Base-by-base conservation (phyloP, 2,888 invertebrate genomes). In the Amphiduros pacificus region DNA sequence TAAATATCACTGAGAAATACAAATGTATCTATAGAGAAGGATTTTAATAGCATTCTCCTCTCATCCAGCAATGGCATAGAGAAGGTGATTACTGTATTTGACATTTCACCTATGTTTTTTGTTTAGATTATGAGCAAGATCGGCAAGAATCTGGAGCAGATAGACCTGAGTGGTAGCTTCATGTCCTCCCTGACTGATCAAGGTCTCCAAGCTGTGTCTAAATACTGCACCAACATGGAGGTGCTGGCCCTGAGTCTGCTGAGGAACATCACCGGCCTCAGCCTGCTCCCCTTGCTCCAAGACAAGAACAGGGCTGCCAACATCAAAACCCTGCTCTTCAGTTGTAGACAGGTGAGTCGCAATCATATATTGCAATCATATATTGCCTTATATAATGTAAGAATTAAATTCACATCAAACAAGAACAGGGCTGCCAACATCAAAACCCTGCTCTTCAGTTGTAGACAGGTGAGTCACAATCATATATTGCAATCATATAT, bases 91-190 rank as follows among this genome's bases (percentile, higher is more conserved):
- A n/a, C n/a, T n/a, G n/a, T n/a, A n/a, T n/a, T n/a, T n/a, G n/a
- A n/a, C n/a, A n/a, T n/a, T n/a, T n/a, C n/a, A 44, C 22, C 4
- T 20, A 20, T 44, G 6, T 44, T 44, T 5, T 51, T 22, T 17
- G 26, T 49, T 58, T 66, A 77, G 78, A 72, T 78, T 27, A 59
- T 78, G 28, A 58, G 71, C 28, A 63, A 71, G 31, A 67, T 76
- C 24, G 79, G 79, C 11, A 52, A 54, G 2, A 61, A 66, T 11
- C 60, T 79, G 29, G 60, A 64, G 6, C 56, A 65, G 17, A 60
- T 79, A 29, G 77, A 79, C 62, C 61, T 79, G 48, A 75, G 77
- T 67, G 77, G 77, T 2, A 68, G 74, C 48, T 63, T 73, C 17
- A 66, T 55, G 29, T 65, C 64, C 2, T 49, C 61, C 22, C 60